Percentiles rank a stretch among this genome's conserved stretches.
phyloP scores from a whole-genome alignment of 2,113 vertebrate genomes.

The Forbesichthys agassizii region DNA sequence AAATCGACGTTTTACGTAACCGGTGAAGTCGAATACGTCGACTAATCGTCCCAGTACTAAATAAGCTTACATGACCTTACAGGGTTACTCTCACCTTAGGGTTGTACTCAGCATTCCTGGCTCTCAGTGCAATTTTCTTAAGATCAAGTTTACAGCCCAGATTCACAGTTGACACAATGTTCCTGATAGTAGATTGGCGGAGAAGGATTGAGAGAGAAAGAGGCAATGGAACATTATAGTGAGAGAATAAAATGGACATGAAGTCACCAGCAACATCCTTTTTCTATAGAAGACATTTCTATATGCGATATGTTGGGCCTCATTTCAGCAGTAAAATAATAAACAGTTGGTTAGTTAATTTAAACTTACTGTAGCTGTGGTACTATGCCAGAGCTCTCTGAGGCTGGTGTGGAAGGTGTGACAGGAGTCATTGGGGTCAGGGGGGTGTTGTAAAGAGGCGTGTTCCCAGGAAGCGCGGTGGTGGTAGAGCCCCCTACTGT shows the following conservation, averaged over 20 bases:
- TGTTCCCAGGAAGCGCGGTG: conserved; percentile 89
- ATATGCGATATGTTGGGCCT: too few species aligned
- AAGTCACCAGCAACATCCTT: neutral
- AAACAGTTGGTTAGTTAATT: neutral
- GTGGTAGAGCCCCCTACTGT: conserved; percentile 84
- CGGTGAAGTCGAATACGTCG: too few species aligned
- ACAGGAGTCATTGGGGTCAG: conserved; percentile 97
- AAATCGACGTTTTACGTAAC: too few species aligned
- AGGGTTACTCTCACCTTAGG: conserved; percentile 87
- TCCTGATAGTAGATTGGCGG: conserved; percentile 71
- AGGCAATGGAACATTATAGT: neutral
- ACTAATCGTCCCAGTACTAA: too few species aligned
- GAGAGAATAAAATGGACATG: neutral
- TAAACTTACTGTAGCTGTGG: conserved; percentile 92
- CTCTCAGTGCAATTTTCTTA: conserved; percentile 97
- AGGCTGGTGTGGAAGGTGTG: conserved; percentile 92
- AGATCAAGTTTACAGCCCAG: conserved; percentile 98
- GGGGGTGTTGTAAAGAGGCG: conserved; percentile 87
- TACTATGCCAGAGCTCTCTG: conserved; percentile 97
- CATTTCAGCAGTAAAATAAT: too few species aligned
- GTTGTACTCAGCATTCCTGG: conserved; percentile 98
- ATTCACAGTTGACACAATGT: conserved; percentile 98
- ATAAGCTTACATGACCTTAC: neutral
- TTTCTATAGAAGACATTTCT: neutral
- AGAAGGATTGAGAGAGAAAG: conserved; percentile 1